These are phyloP conservation scores for Eupelmus urozonus DNA, from an alignment of 2,888 invertebrate species.

Conservation along the genomic window DNA sequence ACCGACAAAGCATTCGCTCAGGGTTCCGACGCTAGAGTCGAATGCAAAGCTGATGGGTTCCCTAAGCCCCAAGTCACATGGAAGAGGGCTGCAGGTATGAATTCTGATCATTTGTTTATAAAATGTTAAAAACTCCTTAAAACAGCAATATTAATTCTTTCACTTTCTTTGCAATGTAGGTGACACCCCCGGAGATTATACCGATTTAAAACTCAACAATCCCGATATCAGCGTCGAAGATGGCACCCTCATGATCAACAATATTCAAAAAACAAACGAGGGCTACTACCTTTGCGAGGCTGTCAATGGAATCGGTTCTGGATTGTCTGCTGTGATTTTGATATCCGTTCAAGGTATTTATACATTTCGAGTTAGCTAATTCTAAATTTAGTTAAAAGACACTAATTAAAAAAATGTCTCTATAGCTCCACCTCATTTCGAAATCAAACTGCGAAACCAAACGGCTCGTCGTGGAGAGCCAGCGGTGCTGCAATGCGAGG, in stretches of 20 bases:
- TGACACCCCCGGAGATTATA: conserved; percentile 94
- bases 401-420: neutral
- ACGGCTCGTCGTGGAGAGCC: conserved; percentile 94
- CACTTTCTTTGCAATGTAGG: conserved; percentile 80
- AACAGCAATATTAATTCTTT: neutral
- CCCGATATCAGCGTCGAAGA: conserved; percentile 95
- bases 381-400: neutral
- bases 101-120: neutral
- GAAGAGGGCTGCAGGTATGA: conserved; percentile 94
- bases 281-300: conserved; percentile 97
- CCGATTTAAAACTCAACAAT: conserved; percentile 93
- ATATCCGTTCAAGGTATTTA: conserved; percentile 92
- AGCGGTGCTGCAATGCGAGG: conserved; percentile 93
- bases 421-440: conserved; percentile 93
- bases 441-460: conserved; percentile 93
- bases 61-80: conserved; percentile 95
- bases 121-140: neutral
- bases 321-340: conserved; percentile 94
- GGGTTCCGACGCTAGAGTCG: conserved; percentile 94
- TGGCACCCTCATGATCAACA: conserved; percentile 92
- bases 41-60: conserved; percentile 97
- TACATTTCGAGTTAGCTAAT: conserved; percentile 14
- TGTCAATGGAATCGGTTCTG: conserved; percentile 96
- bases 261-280: conserved; percentile 95
- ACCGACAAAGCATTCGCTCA: conserved; percentile 97